phyloP scores from a whole-genome alignment of 2,888 invertebrate species.

The Cheilosia variabilis region DNA sequence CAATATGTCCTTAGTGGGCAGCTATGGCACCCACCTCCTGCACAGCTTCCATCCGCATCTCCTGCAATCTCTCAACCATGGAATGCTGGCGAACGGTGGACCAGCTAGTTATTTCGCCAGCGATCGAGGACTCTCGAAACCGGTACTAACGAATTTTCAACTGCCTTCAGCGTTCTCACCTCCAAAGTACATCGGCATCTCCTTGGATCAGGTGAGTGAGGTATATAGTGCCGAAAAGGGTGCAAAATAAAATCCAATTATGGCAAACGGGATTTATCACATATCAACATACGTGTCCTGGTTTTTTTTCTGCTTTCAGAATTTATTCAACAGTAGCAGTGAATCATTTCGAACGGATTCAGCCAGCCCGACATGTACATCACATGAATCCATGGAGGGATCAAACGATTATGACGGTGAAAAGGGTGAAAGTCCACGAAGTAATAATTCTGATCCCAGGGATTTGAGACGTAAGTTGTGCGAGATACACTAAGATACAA shows the following conservation, averaged over 20 bases:
- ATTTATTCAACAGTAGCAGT: constrained; percentile 83
- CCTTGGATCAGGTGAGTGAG: constrained; percentile 83
- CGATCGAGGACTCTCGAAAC: constrained; percentile 85
- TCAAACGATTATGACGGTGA: constrained; percentile 86
- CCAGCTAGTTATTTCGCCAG: constrained; percentile 82
- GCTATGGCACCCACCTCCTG: constrained; percentile 88
- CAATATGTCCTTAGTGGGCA: constrained; percentile 86
- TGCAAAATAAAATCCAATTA: constrained; percentile 75
- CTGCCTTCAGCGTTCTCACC: constrained; percentile 89
- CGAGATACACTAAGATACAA: constrained; percentile 49
- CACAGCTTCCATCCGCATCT: constrained; percentile 90
- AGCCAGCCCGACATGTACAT: constrained; percentile 86
- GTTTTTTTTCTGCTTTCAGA: constrained; percentile 76
- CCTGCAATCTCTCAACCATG: constrained; percentile 87
- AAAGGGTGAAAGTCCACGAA: constrained; percentile 84
- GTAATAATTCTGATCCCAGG: constrained; percentile 84
- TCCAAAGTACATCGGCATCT: constrained; percentile 86
- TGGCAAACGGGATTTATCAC: constrained; percentile 67
- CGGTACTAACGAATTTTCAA: constrained; percentile 87
- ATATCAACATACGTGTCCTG: constrained; percentile 57
- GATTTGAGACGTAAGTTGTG: constrained; percentile 86
- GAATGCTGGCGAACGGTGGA: constrained; percentile 85
- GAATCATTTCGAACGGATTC: constrained; percentile 86
- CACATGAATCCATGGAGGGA: constrained; percentile 86
- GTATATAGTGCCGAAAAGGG: neutral